Evolutionary conservation across 2,888 invertebrate genomes (phyloP), one percentile per base, ranked within the genome.

Genomic region (Eupithecia subumbrata): DNA sequence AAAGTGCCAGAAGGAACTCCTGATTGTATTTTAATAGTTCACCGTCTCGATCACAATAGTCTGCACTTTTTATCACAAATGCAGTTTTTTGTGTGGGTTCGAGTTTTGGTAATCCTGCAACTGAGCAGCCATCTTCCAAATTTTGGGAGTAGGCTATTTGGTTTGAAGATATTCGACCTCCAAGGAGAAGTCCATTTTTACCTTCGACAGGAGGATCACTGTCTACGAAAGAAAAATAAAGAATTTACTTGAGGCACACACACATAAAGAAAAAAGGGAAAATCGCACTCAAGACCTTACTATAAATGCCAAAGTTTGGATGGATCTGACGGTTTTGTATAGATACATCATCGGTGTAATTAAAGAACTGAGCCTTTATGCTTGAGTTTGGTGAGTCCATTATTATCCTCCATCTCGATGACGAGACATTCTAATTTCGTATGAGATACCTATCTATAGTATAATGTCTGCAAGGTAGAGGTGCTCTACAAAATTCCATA

Each of bases 1-100:
- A 87, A 2, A 94, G 82, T 18, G 90, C 88, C 4, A 95, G 83
- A 64, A 94, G 85, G 79, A 95, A 94, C 79, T 94, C 94, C 81
- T 95, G 95, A 76, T 94, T 91, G 79, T 90, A 94, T 80, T 94
- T 94, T 43, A 95, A 82, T 2, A 79, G 72, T 83, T 94, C 95
- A 4, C 89, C 88, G 16, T 90, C 88, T 18, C 94, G 85, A 56
- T 93, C 84, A 77, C 94, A 94, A 80, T 94, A 93, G 78, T 94
- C 95, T 37, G 92, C 90, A 74, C 93, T 95, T 8, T 91, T 88
- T 69, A 95, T 87, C 5, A 92, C 84, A 77, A 94, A 94, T 2
- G 92, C 87, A 76, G 82, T 88, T 74, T 89, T 88, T 74, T 89
- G 88, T 0, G 84, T 79, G 0, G 93, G 92, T 9, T 78, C 74